Base-by-base conservation (phyloP, 23 tunicate genomes). In the Halocynthia aurantium region DNA sequence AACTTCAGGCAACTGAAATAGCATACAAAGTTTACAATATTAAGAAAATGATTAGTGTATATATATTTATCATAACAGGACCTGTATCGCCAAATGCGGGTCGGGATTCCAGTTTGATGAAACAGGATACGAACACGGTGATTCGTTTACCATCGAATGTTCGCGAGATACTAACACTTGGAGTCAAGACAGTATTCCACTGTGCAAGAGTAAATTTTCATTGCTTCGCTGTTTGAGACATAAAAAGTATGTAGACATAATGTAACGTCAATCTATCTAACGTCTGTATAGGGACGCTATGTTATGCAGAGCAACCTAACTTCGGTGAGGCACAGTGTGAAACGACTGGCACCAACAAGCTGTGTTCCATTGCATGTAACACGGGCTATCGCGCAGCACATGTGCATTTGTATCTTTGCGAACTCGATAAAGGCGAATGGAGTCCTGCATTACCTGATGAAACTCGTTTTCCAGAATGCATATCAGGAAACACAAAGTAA, bases 61-160 rank as follows among this genome's bases (percentile, higher is more conserved):
- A 18, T 19, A n/a, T 12, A 13, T 57, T 53, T 76, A n/a, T 74
- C 67, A 13, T 66, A 19, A 55, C 80, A 92, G 98, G 73, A 67
- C 70, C 75, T 92, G 98, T 78, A 92, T 73, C 92, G 98, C 92
- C 92, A 86, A 83, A 82, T 92, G 98, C 92, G 86, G 86, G 71
- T 77, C 78, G 50, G 98, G 98, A 57, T 92, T 75, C 84, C 58
- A 72, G 69, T 92, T 92, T 90, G 86, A 76, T 73, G 6, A 53
- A 31, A 31, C 44, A 31, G 44, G 44, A 31, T 31, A 31, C 44
- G 44, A 31, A 31, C 44, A 31, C 44, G 44, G 44, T 31, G 44
- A 31, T 31, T 31, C 44, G 44, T 31, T 31, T 31, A 31, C 44
- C 44, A 31, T 31, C 44, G 44, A 31, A 31, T 31, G 44, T 31